Evolutionary conservation across 2,797 vertebrate species (phyloP), one percentile per base, ranked within the genome.

Genomic region (Sebastes iracundus): DNA sequence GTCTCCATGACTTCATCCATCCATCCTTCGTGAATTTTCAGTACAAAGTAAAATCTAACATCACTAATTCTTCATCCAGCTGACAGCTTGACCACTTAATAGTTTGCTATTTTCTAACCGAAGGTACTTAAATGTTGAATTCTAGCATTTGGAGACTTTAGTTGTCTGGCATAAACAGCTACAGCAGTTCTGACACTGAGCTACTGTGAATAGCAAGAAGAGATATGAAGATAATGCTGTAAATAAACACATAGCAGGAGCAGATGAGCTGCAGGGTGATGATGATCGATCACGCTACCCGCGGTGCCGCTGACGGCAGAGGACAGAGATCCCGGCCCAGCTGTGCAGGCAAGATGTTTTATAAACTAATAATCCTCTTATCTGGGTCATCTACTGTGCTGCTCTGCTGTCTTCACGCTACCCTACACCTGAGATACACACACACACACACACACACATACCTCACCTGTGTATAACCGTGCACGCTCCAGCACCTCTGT

Each of bases 301-400:
- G 46, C 73, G 87, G 77, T 70, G 62, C 66, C 59, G 56, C 52
- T 65, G 74, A 38, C 78, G 77, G 56, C 83, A 49, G 46, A 46
- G 49, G 66, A 60, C 75, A 20, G 69, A 67, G 63, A 83, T 89
- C 72, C 49, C 7, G 5, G 66, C 79, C 88, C 93, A 95, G 94
- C 93, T 95, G 93, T 88, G 84, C 61, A 80, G 81, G 68, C 33
- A 72, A 93, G 86, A 90, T 95, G 90, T 95, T 95, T 95, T 95
- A 92, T 92, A 94, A 95, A 95, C 87, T 80, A 88, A 91, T 88
- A 90, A 93, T 91, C 90, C 84, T 93, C 93, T 95, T 93, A 95
- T 95, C 92, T 83, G 79, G 90, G 86, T 93, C 81, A 91, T 93
- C 90, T 90, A 42, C 80, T 61, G 71, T 83, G 72, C 81, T 84